phyloP scores from a whole-genome alignment of 2,888 invertebrate species.

The Nowickia ferox region DNA sequence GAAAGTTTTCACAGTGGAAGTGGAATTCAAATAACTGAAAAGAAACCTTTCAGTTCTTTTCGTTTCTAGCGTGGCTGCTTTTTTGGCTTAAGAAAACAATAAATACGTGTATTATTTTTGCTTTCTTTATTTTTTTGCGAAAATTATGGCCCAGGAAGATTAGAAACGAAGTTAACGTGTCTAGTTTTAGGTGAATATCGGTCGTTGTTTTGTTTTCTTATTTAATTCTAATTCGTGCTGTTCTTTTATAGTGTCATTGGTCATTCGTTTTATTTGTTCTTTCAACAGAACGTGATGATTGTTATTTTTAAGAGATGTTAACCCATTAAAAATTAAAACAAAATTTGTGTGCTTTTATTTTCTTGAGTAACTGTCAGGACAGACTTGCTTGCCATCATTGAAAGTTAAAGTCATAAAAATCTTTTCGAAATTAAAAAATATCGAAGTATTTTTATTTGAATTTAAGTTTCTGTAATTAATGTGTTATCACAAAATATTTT shows the following conservation, averaged over 20 bases:
- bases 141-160: constrained; percentile 9
- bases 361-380: too few relatives aligned
- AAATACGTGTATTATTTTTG: constrained; percentile 7
- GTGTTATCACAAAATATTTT: too few relatives aligned
- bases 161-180: constrained; percentile 6
- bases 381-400: too few relatives aligned
- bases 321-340: constrained; percentile 6
- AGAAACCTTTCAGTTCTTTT: not conserved
- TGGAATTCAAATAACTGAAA: not conserved
- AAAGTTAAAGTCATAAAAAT: too few relatives aligned
- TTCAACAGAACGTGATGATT: constrained; percentile 19
- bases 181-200: constrained; percentile 40
- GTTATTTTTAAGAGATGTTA: constrained; percentile 6
- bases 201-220: not conserved
- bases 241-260: constrained; percentile 9
- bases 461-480: too few relatives aligned
- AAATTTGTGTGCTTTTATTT: too few relatives aligned
- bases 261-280: not conserved
- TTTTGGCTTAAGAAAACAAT: constrained; percentile 25
- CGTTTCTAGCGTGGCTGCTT: constrained; percentile 3
- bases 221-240: constrained; percentile 41
- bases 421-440: too few relatives aligned
- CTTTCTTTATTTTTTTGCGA: not conserved
- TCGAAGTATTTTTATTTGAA: too few relatives aligned
- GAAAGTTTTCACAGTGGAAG: not conserved